phyloP scores from a whole-genome alignment of 2,113 vertebrate species.

The Perca flavescens region DNA sequence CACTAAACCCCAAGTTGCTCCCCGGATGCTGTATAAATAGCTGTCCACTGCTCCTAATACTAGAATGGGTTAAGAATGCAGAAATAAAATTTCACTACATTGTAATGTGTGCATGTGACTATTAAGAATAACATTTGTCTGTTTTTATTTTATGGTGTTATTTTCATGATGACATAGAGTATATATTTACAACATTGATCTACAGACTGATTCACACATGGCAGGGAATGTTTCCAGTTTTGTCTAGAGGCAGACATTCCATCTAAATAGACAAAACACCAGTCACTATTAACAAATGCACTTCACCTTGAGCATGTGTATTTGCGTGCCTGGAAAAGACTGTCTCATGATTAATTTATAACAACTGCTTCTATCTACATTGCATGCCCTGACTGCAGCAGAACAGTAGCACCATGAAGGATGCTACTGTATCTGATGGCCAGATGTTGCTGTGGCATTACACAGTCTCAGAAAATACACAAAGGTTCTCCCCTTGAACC shows the following conservation, averaged over 20 bases:
- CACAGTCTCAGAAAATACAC: slow-evolving; percentile 15
- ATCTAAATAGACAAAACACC: background rate
- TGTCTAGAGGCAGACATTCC: background rate
- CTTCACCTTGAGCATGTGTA: slow-evolving; percentile 11
- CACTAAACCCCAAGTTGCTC: too few species aligned
- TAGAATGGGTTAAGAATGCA: too few species aligned
- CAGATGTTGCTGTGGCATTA: slow-evolving; percentile 57
- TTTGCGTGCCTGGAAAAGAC: slow-evolving; percentile 1
- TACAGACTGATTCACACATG: background rate
- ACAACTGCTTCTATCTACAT: slow-evolving; percentile 37
- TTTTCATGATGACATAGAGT: background rate
- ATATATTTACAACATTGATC: background rate
- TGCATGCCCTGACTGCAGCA: slow-evolving; percentile 30
- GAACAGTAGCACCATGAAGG: slow-evolving; percentile 20
- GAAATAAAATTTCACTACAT: too few species aligned
- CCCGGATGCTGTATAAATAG: too few species aligned
- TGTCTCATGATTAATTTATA: slow-evolving; percentile 28
- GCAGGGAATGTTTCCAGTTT: background rate
- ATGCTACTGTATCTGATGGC: slow-evolving; percentile 6
- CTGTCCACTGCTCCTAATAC: too few species aligned
- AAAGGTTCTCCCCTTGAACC: slow-evolving; percentile 61
- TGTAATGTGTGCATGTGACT: too few species aligned
- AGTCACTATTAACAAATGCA: background rate
- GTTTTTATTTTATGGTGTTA: background rate
- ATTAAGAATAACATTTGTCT: too few species aligned